Evolutionary conservation across 2,113 vertebrate genomes (phyloP).

Genomic region (Callocephalon fimbriatum): DNA sequence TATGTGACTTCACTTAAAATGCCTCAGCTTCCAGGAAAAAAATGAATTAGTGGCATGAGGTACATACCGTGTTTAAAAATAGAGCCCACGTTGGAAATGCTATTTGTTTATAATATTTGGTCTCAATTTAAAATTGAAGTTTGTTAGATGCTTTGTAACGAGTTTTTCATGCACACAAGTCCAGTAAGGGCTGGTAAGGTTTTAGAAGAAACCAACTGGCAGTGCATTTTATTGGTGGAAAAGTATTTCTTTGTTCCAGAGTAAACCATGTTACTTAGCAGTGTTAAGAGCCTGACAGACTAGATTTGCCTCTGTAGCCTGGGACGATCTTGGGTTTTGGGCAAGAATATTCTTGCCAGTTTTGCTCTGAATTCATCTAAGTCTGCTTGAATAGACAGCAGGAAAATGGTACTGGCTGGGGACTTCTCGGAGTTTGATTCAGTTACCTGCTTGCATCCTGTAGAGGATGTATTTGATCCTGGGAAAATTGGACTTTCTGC

Average conservation of each 20-base stretch:
- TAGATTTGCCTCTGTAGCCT: neutral
- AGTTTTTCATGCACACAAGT: neutral
- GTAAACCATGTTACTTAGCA: neutral
- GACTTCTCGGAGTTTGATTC: neutral
- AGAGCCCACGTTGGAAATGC: neutral
- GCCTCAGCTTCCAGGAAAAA: conserved; percentile 22
- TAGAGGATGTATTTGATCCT: neutral
- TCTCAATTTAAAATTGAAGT: neutral
- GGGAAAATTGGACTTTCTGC: neutral
- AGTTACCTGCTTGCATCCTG: neutral
- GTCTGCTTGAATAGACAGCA: neutral
- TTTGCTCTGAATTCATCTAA: neutral
- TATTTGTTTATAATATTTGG: neutral
- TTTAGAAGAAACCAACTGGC: neutral
- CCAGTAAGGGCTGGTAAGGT: neutral
- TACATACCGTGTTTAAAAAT: neutral
- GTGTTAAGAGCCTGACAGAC: neutral
- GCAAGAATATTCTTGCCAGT: neutral
- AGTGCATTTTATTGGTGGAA: neutral
- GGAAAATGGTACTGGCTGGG: fast-evolving
- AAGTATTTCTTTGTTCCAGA: conserved; percentile 29
- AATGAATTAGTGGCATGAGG: neutral
- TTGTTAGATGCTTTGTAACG: neutral
- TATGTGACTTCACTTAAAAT: conserved; percentile 8
- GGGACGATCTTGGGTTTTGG: neutral